Evolutionary conservation across 2,113 vertebrate genomes (phyloP).

Genomic region (Emydocephalus ijimae): DNA sequence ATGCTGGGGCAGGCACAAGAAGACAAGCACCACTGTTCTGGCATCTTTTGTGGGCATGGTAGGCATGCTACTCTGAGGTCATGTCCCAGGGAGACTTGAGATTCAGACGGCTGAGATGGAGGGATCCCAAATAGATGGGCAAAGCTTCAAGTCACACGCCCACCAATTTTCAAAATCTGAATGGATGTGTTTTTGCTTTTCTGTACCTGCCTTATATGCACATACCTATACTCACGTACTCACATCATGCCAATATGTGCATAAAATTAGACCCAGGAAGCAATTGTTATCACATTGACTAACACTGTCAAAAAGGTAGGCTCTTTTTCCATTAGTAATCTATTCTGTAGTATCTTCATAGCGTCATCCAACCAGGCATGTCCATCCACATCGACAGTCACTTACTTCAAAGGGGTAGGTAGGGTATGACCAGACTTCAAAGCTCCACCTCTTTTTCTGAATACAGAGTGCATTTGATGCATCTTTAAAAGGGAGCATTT

Average conservation of each 20-base stretch:
- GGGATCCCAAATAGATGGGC: background rate
- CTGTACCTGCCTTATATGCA: background rate
- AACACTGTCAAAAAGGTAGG: background rate
- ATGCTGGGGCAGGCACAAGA: conserved; percentile 8
- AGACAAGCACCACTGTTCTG: background rate
- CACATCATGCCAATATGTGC: background rate
- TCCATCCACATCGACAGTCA: background rate
- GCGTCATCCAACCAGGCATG: background rate
- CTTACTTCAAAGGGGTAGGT: background rate
- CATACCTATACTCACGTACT: background rate
- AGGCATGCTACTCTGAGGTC: background rate
- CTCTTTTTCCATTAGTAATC: background rate
- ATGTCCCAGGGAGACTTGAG: background rate
- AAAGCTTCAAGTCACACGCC: background rate
- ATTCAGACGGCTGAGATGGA: background rate
- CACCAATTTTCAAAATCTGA: background rate
- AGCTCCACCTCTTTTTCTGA: background rate
- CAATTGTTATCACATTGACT: background rate
- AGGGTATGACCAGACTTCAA: background rate
- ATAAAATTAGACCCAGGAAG: background rate
- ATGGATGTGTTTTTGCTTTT: no score
- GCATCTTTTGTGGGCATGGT: background rate
- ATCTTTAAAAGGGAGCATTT: background rate
- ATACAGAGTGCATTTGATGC: background rate
- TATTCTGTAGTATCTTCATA: background rate